Evolutionary conservation across 2,113 vertebrate species (phyloP).

Genomic region (Grallaria varia): DNA sequence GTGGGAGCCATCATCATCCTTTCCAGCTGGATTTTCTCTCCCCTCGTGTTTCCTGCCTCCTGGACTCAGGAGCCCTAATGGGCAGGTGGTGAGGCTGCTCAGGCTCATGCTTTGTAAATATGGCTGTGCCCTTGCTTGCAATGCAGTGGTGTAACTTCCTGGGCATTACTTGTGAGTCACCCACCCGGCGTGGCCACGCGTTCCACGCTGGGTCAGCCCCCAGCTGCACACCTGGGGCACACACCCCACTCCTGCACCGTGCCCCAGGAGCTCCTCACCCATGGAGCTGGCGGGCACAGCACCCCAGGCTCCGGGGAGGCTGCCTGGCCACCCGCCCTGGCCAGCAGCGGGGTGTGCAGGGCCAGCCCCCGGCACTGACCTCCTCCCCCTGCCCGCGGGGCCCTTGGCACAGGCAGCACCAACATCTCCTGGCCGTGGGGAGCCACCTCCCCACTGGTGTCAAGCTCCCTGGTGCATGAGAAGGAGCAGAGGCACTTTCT

Average conservation of each 20-base stretch:
- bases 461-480: fast-evolving
- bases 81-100: background rate
- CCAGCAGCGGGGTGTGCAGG: background rate
- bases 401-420: background rate
- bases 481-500: background rate
- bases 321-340: background rate
- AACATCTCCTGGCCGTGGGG: background rate
- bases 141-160: background rate
- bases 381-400: background rate
- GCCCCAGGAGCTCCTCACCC: fast-evolving
- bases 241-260: fast-evolving
- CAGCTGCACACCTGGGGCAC: fast-evolving
- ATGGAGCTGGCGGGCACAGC: background rate
- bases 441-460: background rate
- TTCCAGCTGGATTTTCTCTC: background rate
- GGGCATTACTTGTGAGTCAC: slow-evolving; percentile 47
- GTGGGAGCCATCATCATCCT: background rate
- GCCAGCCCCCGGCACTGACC: background rate
- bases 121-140: background rate
- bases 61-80: background rate
- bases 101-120: background rate
- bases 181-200: background rate
- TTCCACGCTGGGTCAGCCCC: background rate
- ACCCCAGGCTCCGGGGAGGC: background rate
- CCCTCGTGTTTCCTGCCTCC: background rate